Base-by-base conservation (phyloP, 2,113 vertebrate species). In the Tapirus terrestris region DNA sequence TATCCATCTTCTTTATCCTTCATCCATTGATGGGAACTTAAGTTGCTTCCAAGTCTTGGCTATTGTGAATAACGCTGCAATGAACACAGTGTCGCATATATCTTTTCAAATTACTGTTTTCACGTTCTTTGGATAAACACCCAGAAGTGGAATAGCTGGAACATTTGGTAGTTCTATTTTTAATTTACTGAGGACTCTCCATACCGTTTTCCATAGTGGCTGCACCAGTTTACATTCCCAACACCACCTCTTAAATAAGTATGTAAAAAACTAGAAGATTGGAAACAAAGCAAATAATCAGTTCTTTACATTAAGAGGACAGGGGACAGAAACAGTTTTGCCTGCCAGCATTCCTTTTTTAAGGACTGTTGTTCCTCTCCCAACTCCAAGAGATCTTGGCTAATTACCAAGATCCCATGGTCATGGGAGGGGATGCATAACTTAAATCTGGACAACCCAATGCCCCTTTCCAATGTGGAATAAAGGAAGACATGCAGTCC, bases 221-320 rank as follows among this genome's bases (percentile, higher is more conserved):
- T 53, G 51, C 51, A 53, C 51, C 51, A 53, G 14, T 53, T 53
- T 53, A 53, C 51, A 53, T 16, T 53, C 51, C 51, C 51, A 53
- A 72, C 10, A 84, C 23, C 53, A 61, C 33, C 53, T 80, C 77
- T 73, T 43, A 11, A n/a, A n/a, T 4, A 68, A 83, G 8, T 83
- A 65, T 13, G 3, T 43, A 45, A 91, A 72, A 72, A 70, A 79
- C 29, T 10, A n/a, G 56, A 88, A 61, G 48, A 43, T 3, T 76
- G 18, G 31, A 86, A 77, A 81, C 43, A 97, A 63, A 93, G 43
- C 73, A 93, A 93, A 90, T 33, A 65, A 79, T 91, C 11, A n/a
- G 18, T 43, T 72, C 29, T 70, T 91, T 43, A 56, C 21, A 23
- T 20, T 23, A 68, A 6, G 7, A 61, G 16, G 27, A 10, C 10